A percentile compares a stretch with the other conserved stretches of the same genome.
Evolutionary conservation across 2,888 invertebrate genomes (phyloP).

Genomic region (Erynnis tages): DNA sequence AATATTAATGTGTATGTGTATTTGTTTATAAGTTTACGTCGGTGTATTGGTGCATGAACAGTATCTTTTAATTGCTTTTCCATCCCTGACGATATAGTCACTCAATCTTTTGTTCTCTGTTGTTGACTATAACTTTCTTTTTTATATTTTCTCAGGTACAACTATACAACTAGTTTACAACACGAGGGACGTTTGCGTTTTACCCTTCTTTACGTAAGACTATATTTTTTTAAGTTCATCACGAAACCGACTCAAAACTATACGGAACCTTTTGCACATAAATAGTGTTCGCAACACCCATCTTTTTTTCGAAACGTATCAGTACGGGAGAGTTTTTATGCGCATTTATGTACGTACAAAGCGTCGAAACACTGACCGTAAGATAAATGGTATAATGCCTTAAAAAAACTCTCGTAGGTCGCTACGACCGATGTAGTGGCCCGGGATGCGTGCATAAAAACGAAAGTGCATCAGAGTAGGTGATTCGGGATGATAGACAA

Average conservation of each 20-base stretch:
- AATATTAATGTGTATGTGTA: no score
- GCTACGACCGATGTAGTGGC: constrained; percentile 59
- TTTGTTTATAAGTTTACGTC: no score
- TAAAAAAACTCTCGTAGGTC: constrained; percentile 51
- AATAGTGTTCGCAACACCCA: not conserved
- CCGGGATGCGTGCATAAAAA: constrained; percentile 62
- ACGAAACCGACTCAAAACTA: not conserved
- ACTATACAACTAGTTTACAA: no score
- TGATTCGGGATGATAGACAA: constrained; percentile 23
- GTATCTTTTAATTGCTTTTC: no score
- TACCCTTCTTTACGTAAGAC: no score
- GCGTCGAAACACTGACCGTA: constrained; percentile 64
- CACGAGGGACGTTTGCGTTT: no score
- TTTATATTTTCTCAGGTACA: no score
- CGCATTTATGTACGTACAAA: constrained; percentile 63
- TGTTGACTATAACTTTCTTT: no score
- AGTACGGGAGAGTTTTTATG: constrained; percentile 42
- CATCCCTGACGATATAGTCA: no score
- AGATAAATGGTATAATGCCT: constrained; percentile 67
- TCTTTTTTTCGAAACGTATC: constrained; percentile 39
- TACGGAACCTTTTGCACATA: not conserved
- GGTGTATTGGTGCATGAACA: no score
- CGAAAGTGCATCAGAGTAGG: constrained; percentile 56
- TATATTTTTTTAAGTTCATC: no score
- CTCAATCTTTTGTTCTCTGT: no score